Evolutionary conservation across 2,113 vertebrate genomes (phyloP).

Genomic region (Ornithorhynchus anatinus): DNA sequence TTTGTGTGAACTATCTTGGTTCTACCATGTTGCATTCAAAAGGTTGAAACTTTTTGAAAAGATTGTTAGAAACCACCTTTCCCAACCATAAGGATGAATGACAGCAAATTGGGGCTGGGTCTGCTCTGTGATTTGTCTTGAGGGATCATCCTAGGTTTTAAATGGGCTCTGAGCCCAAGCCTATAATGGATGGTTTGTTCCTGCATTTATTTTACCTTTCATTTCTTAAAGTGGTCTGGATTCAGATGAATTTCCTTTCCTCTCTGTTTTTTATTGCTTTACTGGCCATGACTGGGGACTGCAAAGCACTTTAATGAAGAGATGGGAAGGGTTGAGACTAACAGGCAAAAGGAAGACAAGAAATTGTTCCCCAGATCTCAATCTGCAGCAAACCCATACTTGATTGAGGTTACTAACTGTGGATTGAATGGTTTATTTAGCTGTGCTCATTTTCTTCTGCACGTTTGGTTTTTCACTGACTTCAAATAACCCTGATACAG

Average conservation of each 20-base stretch:
- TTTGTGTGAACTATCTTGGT: too few species aligned
- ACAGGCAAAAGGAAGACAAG: not conserved
- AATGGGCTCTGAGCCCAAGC: not conserved
- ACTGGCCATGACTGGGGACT: not conserved
- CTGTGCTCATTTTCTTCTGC: not conserved
- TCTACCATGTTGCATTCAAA: too few species aligned
- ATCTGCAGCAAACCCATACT: not conserved
- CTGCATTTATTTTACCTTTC: not conserved
- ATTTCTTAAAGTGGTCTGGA: not conserved
- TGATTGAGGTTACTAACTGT: not conserved
- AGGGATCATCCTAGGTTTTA: not conserved
- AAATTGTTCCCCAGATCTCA: not conserved
- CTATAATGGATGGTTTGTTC: not conserved
- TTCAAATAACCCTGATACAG: not conserved
- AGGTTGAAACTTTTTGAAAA: not conserved
- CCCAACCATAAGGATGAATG: not conserved
- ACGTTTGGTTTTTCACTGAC: too few species aligned
- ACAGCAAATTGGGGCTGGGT: not conserved
- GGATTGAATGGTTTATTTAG: not conserved
- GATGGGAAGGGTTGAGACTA: not conserved
- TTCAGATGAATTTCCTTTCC: not conserved
- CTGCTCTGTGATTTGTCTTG: not conserved
- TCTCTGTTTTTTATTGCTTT: not conserved
- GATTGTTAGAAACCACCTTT: not conserved
- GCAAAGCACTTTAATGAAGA: not conserved